A percentile compares a stretch with the other conserved stretches of the same genome.
Conservation (phyloP, 2,113 vertebrate genomes). For the Nettapus auritus region DNA sequence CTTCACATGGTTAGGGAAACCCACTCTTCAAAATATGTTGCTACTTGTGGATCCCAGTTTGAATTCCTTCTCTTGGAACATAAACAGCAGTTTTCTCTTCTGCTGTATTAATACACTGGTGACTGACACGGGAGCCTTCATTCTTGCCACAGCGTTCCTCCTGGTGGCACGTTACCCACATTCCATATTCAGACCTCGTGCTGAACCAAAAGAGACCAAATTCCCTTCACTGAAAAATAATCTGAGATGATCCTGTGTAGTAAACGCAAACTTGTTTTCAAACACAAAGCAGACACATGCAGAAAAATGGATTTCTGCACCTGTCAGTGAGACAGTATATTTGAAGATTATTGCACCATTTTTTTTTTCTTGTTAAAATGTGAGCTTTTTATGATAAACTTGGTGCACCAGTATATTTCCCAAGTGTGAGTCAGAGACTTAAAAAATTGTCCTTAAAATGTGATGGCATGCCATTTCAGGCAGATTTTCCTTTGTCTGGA, state of each 20-base stretch:
- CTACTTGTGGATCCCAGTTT: not conserved
- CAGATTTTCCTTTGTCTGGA: conserved; percentile 53
- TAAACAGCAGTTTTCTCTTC: not conserved
- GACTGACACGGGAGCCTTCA: not conserved
- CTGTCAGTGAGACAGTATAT: not conserved
- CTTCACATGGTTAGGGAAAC: not conserved
- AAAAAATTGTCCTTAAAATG: conserved; percentile 42
- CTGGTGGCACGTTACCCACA: not conserved
- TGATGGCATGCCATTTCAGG: conserved; percentile 33
- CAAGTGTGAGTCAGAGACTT: conserved; percentile 30
- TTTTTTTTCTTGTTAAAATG: conserved; percentile 3
- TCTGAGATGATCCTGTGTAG: not conserved
- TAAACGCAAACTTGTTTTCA: not conserved
- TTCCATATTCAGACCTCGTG: not conserved
- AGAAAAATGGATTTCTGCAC: not conserved
- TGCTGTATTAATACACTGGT: conserved; percentile 14
- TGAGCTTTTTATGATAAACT: conserved; percentile 37
- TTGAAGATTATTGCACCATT: not conserved
- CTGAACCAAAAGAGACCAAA: not conserved
- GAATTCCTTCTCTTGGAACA: not conserved
- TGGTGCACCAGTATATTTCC: conserved; percentile 27
- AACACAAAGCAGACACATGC: not conserved
- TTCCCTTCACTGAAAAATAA: not conserved
- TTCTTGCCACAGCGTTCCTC: not conserved
- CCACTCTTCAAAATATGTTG: not conserved